Evolutionary conservation across 1,140 invertebrate genomes (phyloP), one percentile per base, ranked within the genome.

Genomic region (Harpegnathos saltator): DNA sequence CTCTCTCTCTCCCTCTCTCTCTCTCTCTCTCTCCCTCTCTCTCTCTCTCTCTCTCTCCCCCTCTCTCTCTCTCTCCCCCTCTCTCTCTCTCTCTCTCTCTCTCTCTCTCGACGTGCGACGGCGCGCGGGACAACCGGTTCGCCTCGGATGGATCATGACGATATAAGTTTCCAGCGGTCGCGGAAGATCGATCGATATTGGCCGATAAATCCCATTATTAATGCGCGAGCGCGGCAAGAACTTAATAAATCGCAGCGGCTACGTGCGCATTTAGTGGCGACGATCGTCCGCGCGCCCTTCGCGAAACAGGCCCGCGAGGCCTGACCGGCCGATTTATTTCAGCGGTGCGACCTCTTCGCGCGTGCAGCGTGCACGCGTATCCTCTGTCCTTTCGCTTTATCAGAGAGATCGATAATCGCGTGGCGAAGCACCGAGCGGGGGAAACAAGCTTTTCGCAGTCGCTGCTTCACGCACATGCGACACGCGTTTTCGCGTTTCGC

Each of bases 171-270:
- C n/a, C 85, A 68, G 44, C 66, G 59, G 22, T 78, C 71, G 84
- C 65, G 84, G 84, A 78, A 75, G 73, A 87, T 83, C 58, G 81
- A 89, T 82, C 80, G 87, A 90, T 90, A 87, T 90, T 82, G 59
- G 48, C 75, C 66, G 85, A 89, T 89, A 90, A 90, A 89, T 89
- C 81, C 80, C 72, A 87, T 89, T 89, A 90, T 90, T 88, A 85
- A 84, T 78, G 73, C 83, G 75, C 52, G 29, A 22, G 50, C 26
- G 29, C 68, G 50, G 75, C 56, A 87, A 83, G 78, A 87, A 87
- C 48, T 82, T 88, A 83, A 88, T 88, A 88, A 88, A 88, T 88
- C 71, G 82, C 22, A 59, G 33, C 72, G 84, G 78, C 3, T 44
- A 44, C 38, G 29, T 33, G 63, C 38, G 58, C 29, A 65, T 54